Evolutionary conservation across 1,140 invertebrate genomes (phyloP), one percentile per base, ranked within the genome.

Genomic region (Drosophila simulans): DNA sequence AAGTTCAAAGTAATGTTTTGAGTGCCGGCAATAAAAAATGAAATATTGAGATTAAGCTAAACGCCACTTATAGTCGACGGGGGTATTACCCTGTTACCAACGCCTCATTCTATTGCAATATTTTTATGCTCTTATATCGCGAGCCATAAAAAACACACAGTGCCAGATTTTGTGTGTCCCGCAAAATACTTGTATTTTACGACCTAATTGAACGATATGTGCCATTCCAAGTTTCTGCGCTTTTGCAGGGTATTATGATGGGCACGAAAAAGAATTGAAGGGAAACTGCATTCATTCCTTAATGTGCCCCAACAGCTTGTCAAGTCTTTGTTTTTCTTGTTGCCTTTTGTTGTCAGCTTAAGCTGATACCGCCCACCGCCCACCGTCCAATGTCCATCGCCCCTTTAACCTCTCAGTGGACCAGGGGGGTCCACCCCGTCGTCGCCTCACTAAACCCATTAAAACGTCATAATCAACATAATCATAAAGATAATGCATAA

Each of bases 401-500:
- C 5, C 39, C 31, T 7, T 20, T 31, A 31, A 8, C 5, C 27
- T 7, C 31, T 8, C 10, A 1, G 12, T 13, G 43, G 45, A 12
- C 22, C 22, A 10, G 7, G 31, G 27, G 12, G 22, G 15, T 1
- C n/a, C 56, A 5, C 31, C 65, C 25, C 46, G 42, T 53, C 59
- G 39, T 66, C 71, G 83, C 74, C 82, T 82, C 79, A 82, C 74
- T 82, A 78, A 88, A 79, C 74, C 83, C 83, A 86, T 86, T 86
- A 86, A 86, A 86, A 88, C 82, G 79, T 86, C 82, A 86, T 86
- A 88, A 86, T 85, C 81, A 86, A 86, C 82, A 86, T 86, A 88
- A 86, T 82, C 83, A 82, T 82, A 81, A 70, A 72, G 62, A 81
- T 78, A 85, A 85, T 85, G 81, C 80, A 84, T 60, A 69, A 54